Evolutionary conservation across 2,113 vertebrate species (phyloP).

Genomic region (Toxotes jaculatrix): DNA sequence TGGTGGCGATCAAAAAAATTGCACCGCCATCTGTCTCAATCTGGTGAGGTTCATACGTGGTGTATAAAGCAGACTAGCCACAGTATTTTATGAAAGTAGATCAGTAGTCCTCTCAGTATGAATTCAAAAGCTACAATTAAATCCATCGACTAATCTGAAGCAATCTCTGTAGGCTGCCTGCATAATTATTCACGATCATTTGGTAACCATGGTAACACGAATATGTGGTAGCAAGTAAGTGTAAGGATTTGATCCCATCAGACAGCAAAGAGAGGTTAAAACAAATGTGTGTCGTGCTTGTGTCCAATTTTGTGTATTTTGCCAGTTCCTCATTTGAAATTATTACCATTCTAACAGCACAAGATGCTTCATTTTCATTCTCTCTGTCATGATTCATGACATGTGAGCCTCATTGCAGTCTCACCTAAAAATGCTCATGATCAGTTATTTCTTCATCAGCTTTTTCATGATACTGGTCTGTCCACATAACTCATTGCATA

Average conservation of each 20-base stretch:
- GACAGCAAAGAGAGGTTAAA: not conserved
- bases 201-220: slow-evolving; percentile 9
- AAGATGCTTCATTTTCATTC: not conserved
- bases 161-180: not conserved
- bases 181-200: not conserved
- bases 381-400: no score
- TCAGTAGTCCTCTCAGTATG: not conserved
- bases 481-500: no score
- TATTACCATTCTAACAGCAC: not conserved
- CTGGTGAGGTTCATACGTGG: no score
- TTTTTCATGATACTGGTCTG: no score
- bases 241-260: not conserved
- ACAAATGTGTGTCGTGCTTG: not conserved
- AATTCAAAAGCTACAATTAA: not conserved
- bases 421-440: not conserved
- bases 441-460: not conserved
- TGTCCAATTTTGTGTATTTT: not conserved
- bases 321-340: not conserved
- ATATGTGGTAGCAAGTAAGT: not conserved
- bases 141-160: slow-evolving; percentile 7
- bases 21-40: not conserved
- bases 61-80: no score
- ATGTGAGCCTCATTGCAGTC: not conserved
- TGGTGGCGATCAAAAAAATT: not conserved
- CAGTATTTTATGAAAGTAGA: not conserved